phyloP scores from a whole-genome alignment of 2,888 invertebrate genomes.

The Catocala nupta region DNA sequence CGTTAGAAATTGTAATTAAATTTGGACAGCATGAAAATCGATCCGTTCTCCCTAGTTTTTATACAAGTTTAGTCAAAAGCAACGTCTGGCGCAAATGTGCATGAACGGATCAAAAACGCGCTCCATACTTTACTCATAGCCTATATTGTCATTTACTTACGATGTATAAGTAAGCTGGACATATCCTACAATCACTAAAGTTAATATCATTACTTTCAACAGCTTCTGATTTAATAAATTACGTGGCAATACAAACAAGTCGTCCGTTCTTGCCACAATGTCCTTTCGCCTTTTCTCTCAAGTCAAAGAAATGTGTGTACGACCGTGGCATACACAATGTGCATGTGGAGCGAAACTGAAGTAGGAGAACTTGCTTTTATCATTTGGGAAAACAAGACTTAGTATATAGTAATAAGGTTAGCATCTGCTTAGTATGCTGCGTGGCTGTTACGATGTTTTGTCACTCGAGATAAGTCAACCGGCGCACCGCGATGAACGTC shows the following conservation, averaged over 20 bases:
- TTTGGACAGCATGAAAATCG: slow-evolving; percentile 13
- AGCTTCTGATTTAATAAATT: slow-evolving; percentile 38
- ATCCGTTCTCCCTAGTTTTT: slow-evolving; percentile 10
- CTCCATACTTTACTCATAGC: background rate
- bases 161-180: background rate
- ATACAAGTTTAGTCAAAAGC: background rate
- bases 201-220: slow-evolving; percentile 16
- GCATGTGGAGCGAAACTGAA: slow-evolving; percentile 66
- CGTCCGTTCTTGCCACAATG: slow-evolving; percentile 57
- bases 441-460: slow-evolving; percentile 54
- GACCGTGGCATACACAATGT: slow-evolving; percentile 78
- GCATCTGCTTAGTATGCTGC: slow-evolving; percentile 25
- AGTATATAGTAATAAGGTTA: slow-evolving; percentile 5
- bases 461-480: slow-evolving; percentile 50
- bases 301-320: slow-evolving; percentile 80
- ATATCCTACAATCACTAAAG: background rate
- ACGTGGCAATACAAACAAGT: slow-evolving; percentile 60
- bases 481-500: slow-evolving; percentile 69
- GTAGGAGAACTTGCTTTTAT: slow-evolving; percentile 37
- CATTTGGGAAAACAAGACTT: slow-evolving; percentile 42
- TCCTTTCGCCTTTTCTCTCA: slow-evolving; percentile 83
- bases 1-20: slow-evolving; percentile 12
- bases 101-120: background rate
- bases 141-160: background rate
- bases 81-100: slow-evolving; percentile 2